Base-by-base conservation (phyloP, 2,797 vertebrate genomes). In the Anguilla megastoma region DNA sequence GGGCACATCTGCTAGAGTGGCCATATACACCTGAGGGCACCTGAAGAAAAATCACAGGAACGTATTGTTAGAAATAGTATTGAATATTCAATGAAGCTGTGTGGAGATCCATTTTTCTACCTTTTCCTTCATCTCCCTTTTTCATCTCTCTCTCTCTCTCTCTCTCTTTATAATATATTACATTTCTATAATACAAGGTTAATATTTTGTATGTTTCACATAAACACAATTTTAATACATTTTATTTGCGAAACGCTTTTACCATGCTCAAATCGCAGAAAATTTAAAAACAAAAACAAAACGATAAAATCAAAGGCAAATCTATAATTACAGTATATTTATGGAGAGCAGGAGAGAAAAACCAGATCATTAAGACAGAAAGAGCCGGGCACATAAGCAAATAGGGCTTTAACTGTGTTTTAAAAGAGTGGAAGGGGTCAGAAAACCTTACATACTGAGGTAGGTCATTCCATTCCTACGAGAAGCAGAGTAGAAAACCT, bases 81-180 rank as follows among this genome's bases (percentile, higher is more conserved):
- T 48, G 79, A 48, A 82, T 82, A 82, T 82, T 82, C 18, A 82
- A 30, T 82, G 21, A 82, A 50, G 79, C 41, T 48, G 36, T 45
- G 24, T 10, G 33, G 74, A 41, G 45, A 14, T 36, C 71, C 36
- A 14, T 10, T 48, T 82, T 48, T n/a, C 7, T n/a, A 48, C 45
- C 45, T 24, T 82, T 50, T 9, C 24, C 76, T 18, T 21, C 12
- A 3, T 10, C 10, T 33, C 1, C 36, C 12, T 18, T 21, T 2
- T 36, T 4, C n/a, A 27, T 41, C 76, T 48, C 18, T 76, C 74
- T 76, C 74, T 18, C 74, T 41, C 33, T 41, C 33, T 41, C 74
- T 41, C 33, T 14, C n/a, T 66, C 63, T n/a, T 5, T 63, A 14
- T 63, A 63, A 63, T 63, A 24, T 0, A 63, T 63, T 63, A 63